Conservation (phyloP, 2,113 vertebrate species). For the Sminthopsis crassicaudata region DNA sequence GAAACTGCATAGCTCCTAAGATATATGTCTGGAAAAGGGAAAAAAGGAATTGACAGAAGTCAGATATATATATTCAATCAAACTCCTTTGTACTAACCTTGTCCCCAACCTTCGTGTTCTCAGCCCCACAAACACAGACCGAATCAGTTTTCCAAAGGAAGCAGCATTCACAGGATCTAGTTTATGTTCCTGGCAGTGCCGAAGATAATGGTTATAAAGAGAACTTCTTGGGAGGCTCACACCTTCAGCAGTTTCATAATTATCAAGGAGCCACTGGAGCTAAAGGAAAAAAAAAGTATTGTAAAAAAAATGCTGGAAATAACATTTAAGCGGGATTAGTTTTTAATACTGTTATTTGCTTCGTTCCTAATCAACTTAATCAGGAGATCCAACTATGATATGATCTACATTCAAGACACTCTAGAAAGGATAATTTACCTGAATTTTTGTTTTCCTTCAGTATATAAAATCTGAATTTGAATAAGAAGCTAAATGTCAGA, state of each 20-base stretch:
- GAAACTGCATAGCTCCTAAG: fast-evolving
- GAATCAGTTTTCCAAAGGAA: slow-evolving; percentile 98
- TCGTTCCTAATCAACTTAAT: neutral
- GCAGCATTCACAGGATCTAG: slow-evolving; percentile 98
- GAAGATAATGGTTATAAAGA: slow-evolving; percentile 96
- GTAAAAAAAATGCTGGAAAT: neutral
- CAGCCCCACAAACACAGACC: slow-evolving; percentile 98
- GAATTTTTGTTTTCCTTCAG: neutral
- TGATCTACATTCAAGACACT: neutral
- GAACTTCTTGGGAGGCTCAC: slow-evolving; percentile 97
- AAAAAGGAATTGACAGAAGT: fast-evolving
- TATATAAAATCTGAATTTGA: neutral
- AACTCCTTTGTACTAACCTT: slow-evolving; percentile 84
- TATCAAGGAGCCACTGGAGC: slow-evolving; percentile 98
- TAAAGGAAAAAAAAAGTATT: slow-evolving; percentile 71
- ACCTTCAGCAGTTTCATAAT: slow-evolving; percentile 97
- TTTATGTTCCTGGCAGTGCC: slow-evolving; percentile 98
- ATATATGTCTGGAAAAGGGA: neutral
- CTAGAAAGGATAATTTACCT: neutral
- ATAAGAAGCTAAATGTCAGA: neutral
- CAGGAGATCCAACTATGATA: neutral
- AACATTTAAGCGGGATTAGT: neutral
- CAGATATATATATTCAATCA: neutral
- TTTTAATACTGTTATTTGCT: neutral
- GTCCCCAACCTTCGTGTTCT: slow-evolving; percentile 95